Conservation (phyloP, 2,888 invertebrate genomes). For the Dione vanillae region DNA sequence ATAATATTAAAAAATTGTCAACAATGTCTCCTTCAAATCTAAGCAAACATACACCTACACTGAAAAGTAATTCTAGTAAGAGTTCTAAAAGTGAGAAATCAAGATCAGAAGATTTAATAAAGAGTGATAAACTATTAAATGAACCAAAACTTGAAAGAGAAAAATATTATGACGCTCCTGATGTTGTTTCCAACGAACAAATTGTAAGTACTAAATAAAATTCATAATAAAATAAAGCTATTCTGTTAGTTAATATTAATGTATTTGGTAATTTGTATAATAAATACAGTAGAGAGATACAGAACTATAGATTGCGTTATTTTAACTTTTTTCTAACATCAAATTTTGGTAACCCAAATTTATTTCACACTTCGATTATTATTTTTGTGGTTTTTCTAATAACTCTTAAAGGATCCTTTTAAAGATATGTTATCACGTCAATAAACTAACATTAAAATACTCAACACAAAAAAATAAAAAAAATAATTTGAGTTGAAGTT, state of each 20-base stretch:
- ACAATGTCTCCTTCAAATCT: neutral
- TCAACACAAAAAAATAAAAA: neutral
- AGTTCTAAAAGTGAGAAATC: neutral
- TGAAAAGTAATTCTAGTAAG: neutral
- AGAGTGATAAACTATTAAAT: neutral
- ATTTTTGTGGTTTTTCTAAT: neutral
- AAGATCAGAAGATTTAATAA: neutral
- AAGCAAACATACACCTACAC: neutral
- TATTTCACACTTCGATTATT: too few relatives aligned
- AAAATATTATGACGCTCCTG: neutral
- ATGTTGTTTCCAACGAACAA: neutral
- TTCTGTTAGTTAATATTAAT: too few relatives aligned
- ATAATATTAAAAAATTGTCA: neutral
- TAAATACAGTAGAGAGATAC: too few relatives aligned
- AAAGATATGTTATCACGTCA: neutral
- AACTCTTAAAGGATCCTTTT: neutral
- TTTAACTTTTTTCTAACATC: too few relatives aligned
- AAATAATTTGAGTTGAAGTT: too few relatives aligned
- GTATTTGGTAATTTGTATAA: too few relatives aligned
- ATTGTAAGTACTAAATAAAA: neutral
- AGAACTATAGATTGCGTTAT: too few relatives aligned
- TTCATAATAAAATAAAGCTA: neutral
- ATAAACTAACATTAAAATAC: neutral
- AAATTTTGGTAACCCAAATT: too few relatives aligned
- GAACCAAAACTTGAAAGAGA: neutral